Evolutionary conservation across 2,888 invertebrate genomes (phyloP).

Genomic region (Lycaena phlaeas): DNA sequence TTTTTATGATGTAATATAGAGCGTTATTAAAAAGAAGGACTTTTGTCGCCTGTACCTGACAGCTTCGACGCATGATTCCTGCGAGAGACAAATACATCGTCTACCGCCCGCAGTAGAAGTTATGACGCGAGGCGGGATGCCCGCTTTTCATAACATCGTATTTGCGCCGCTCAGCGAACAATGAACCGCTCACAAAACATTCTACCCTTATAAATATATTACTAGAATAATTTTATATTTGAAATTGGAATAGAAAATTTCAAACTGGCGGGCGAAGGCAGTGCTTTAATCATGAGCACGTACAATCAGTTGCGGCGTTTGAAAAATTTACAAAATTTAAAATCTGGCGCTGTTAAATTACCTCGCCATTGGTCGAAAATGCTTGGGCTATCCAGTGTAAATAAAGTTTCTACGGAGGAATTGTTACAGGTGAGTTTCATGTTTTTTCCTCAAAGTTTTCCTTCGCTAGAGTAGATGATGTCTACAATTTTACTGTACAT

Average conservation of each 20-base stretch:
- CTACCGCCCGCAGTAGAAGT: not conserved
- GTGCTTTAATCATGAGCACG: constrained; percentile 28
- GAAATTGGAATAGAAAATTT: not conserved
- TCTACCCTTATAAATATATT: not conserved
- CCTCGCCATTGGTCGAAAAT: constrained; percentile 54
- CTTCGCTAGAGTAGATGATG: not conserved
- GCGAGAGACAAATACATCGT: not conserved
- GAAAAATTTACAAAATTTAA: constrained; percentile 39
- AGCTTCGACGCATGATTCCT: not conserved
- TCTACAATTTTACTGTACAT: not conserved
- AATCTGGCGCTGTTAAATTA: constrained; percentile 43
- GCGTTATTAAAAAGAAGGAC: constrained; percentile 1
- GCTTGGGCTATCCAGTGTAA: constrained; percentile 36
- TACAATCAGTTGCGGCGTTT: constrained; percentile 32
- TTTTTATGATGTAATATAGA: not conserved
- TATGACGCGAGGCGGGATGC: not conserved
- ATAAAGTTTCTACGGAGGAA: constrained; percentile 38
- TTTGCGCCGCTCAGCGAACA: not conserved
- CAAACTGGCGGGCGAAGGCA: not conserved
- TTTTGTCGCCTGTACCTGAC: not conserved
- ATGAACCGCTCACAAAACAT: not conserved
- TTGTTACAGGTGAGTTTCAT: constrained; percentile 42
- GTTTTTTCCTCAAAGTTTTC: no score
- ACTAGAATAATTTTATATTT: no score
- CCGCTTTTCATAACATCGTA: not conserved